phyloP scores from a whole-genome alignment of 2,888 invertebrate species.

The Alcis repandata region DNA sequence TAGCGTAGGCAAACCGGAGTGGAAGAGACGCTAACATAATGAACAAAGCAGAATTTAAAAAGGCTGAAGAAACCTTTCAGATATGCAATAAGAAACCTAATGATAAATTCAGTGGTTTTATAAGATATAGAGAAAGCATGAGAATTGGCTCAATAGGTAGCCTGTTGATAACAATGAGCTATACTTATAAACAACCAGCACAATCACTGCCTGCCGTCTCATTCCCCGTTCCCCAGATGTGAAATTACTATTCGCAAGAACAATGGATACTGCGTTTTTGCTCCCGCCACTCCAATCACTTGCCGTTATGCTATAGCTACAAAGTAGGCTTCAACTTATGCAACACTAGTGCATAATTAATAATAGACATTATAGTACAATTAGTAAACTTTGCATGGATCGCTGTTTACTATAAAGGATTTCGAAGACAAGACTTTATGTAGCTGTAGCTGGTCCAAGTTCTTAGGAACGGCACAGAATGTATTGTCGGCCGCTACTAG shows the following conservation, averaged over 20 bases:
- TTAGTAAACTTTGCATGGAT: neutral
- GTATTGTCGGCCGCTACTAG: conserved; percentile 48
- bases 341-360: conserved; percentile 8
- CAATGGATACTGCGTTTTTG: conserved; percentile 50
- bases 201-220: conserved; percentile 39
- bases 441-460: conserved; percentile 39
- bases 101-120: conserved; percentile 3
- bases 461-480: conserved; percentile 56
- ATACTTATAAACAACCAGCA: conserved; percentile 38
- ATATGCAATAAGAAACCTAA: conserved; percentile 6
- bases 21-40: conserved; percentile 47
- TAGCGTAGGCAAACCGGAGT: conserved; percentile 73
- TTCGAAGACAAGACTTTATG: conserved; percentile 27
- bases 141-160: conserved; percentile 52
- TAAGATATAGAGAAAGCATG: conserved; percentile 25
- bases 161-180: conserved; percentile 48
- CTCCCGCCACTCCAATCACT: conserved; percentile 42
- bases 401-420: neutral
- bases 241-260: conserved; percentile 51
- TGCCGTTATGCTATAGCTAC: conserved; percentile 34
- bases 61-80: conserved; percentile 11
- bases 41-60: conserved; percentile 7
- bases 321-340: conserved; percentile 34
- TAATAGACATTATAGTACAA: neutral
- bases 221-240: conserved; percentile 46